Base-by-base conservation (phyloP, 2,797 vertebrate species). In the Muscicapa comitata region DNA sequence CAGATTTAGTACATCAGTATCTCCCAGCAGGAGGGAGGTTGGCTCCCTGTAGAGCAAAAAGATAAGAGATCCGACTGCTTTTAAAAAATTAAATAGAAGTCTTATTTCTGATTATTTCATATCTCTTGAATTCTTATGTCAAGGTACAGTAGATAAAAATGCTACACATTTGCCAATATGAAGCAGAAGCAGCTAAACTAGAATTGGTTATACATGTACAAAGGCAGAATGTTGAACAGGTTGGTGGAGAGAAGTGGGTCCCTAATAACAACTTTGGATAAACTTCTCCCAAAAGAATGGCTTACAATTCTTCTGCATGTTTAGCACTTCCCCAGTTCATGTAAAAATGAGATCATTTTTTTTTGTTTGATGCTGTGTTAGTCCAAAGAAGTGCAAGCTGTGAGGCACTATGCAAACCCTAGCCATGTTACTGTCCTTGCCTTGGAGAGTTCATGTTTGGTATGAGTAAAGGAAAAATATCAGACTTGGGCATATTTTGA, bases 1-100 rank as follows among this genome's bases (percentile, higher is more conserved):
- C 83, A 94, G 91, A 51, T 95, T 90, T 91, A 91, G 76, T 83
- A 86, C 43, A 71, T 85, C 78, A 72, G 42, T 83, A 75, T 67
- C 65, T 91, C 88, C 48, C 72, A 92, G 77, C 63, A 53, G 76
- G 89, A 84, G 66, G 54, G 50, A 86, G 37, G 59, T 65, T 93
- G 82, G 57, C 45, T 95, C 84, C 80, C 66, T 91, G 50, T 68
- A 59, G 78, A 37, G 51, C 66, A 66, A 71, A 82, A 86, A 73
- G n/a, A 48, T 16, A 68, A 68, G 51, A 86, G 57, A 81, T 84
- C 31, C 47, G 42, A 45, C 35, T 68, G 76, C 53, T 83, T 92
- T 87, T 88, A 43, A 72, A 75, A 87, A 90, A 65, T 7, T 6
- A 71, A 85, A 79, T 80, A 45, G 13, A 77, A 62, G 38, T 38